Evolutionary conservation across 53 echinoderm and acorn worm species (phyloP).

Genomic region (Temnopleurus reevesii): DNA sequence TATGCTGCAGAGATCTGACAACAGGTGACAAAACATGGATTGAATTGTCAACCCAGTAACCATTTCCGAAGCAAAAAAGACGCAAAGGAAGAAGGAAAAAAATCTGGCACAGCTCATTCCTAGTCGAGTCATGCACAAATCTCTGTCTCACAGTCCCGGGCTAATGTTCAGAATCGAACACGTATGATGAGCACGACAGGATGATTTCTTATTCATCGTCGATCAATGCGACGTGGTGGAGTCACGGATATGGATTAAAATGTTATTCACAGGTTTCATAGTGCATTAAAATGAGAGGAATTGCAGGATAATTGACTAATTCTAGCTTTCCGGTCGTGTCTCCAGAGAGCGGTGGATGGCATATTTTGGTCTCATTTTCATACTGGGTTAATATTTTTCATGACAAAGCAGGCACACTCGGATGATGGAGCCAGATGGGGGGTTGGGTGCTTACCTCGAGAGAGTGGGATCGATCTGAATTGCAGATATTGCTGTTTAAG

Average conservation of each 20-base stretch:
- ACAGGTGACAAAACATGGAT: slow-evolving; percentile 35
- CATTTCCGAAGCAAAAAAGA: neutral
- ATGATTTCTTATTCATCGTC: neutral
- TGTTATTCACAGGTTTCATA: neutral
- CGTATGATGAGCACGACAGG: neutral
- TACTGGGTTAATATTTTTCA: slow-evolving; percentile 49
- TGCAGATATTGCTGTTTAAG: slow-evolving; percentile 40
- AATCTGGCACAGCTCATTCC: slow-evolving; percentile 29
- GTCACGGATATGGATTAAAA: slow-evolving; percentile 1
- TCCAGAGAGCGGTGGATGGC: neutral
- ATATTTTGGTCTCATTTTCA: slow-evolving; percentile 37
- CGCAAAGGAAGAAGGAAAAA: neutral
- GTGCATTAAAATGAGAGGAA: neutral
- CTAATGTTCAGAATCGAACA: neutral
- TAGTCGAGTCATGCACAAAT: neutral
- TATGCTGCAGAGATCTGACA: no score
- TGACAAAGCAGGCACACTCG: neutral
- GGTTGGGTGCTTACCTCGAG: slow-evolving; percentile 36
- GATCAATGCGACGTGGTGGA: neutral
- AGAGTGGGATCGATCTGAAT: slow-evolving; percentile 54
- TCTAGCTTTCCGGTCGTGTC: neutral
- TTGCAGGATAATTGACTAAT: slow-evolving; percentile 46
- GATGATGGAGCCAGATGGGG: slow-evolving; percentile 40
- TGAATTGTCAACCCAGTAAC: slow-evolving; percentile 18
- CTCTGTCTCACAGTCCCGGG: neutral